Base-by-base conservation (phyloP, 2,113 vertebrate species). In the Saccopteryx bilineata region DNA sequence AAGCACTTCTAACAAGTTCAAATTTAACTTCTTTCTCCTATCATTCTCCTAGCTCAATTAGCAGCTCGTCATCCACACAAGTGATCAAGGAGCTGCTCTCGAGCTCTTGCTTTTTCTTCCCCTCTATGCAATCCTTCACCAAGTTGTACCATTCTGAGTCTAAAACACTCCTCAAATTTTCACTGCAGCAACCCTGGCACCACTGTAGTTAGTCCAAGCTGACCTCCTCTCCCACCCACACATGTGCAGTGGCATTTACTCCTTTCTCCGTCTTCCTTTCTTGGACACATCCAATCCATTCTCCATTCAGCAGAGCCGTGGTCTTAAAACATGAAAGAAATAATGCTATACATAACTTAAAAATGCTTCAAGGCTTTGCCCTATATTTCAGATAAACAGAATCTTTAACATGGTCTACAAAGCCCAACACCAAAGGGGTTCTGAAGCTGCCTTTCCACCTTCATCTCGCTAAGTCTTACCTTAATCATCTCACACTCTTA, bases 281-380 rank as follows among this genome's bases (percentile, higher is more conserved):
- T 86, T 26, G 28, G 5, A 86, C 12, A 9, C 48, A n/a, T 39
- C 10, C 39, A 86, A 61, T 8, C 5, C 14, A 75, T 68, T 76
- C 18, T 87, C 48, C 56, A 81, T 33, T 79, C 19, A 89, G 46
- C 19, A 63, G n/a, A 52, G 6, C 15, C 24, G 68, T 4, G 9
- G n/a, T 91, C 88, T 80, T 83, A n/a, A 91, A 56, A 80, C 19
- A 39, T n/a, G 56, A 76, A 87, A 74, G 72, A 68, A 91, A 83
- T 68, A 79, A 71, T 74, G 15, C 7, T 72, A 24, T 6, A 79
- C 76, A 48, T 26, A 50, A 31, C 21, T 33, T 39, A 56, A 81
- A 86, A 78, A 71, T 66, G 72, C 52, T 26, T 58, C 48, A 26
- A 71, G 61, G 2, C 28, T 84, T 85, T 71, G 28, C n/a, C 31